A percentile compares a stretch with the other conserved stretches of the same genome.
phyloP scores from a whole-genome alignment of 2,888 invertebrate genomes.

The Agelastica alni region DNA sequence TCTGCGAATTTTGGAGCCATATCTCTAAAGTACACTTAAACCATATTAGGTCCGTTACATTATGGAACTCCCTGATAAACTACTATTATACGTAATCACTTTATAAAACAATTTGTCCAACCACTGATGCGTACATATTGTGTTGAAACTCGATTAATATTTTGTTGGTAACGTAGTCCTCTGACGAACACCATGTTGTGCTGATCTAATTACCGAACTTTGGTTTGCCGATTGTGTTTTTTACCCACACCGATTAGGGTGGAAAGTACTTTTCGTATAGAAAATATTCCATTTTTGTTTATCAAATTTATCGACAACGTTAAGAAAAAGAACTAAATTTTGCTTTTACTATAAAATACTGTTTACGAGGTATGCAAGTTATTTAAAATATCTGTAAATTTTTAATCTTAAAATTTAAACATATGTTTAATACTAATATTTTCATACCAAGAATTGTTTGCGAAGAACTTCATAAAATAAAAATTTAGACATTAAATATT shows the following conservation, averaged over 20 bases:
- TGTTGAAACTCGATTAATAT: constrained; percentile 59
- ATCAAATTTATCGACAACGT: too few relatives aligned
- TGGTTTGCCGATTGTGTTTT: constrained; percentile 25
- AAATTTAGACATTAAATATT: too few relatives aligned
- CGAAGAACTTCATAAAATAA: too few relatives aligned
- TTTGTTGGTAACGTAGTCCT: constrained; percentile 52
- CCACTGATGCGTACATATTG: constrained; percentile 70
- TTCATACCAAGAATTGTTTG: too few relatives aligned
- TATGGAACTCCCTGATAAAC: constrained; percentile 54
- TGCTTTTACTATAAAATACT: too few relatives aligned
- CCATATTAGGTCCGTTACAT: constrained; percentile 47
- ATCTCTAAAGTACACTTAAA: constrained; percentile 48
- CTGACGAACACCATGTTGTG: constrained; percentile 42
- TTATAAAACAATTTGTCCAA: constrained; percentile 80
- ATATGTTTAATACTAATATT: too few relatives aligned
- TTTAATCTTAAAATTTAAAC: too few relatives aligned
- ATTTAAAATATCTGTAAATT: too few relatives aligned
- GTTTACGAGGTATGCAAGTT: too few relatives aligned
- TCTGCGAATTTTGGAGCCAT: constrained; percentile 36
- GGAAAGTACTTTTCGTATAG: neutral
- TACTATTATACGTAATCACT: constrained; percentile 71
- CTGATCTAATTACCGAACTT: constrained; percentile 40
- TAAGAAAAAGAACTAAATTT: too few relatives aligned
- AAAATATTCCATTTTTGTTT: neutral
- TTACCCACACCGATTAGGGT: constrained; percentile 5